phyloP scores from a whole-genome alignment of 1,140 invertebrate species.

The Drosophila baimaii region DNA sequence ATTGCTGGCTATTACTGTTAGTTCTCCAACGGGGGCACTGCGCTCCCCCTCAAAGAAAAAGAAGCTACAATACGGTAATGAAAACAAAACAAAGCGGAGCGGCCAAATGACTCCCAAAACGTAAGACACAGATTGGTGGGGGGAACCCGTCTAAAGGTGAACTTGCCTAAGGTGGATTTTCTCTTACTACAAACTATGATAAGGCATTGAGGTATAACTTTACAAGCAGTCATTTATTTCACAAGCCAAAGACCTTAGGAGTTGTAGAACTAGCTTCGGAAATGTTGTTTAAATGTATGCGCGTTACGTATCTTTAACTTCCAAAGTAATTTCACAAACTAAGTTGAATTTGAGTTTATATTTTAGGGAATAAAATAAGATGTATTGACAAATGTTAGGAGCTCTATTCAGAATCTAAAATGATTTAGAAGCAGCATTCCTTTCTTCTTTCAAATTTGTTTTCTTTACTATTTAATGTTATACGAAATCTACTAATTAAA shows the following conservation, averaged over 20 bases:
- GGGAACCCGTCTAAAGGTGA: slow-evolving; percentile 11
- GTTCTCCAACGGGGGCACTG: slow-evolving; percentile 29
- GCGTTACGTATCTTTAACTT: no score
- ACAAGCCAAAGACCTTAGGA: no score
- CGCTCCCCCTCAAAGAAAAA: slow-evolving; percentile 22
- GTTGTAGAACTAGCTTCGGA: no score
- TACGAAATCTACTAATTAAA: background rate
- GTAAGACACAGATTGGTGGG: slow-evolving; percentile 13
- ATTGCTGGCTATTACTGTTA: slow-evolving; percentile 49
- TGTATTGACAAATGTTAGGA: background rate
- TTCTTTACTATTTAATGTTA: background rate
- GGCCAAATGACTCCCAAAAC: slow-evolving; percentile 40
- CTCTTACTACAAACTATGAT: background rate
- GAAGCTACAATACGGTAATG: slow-evolving; percentile 39
- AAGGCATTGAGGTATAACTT: background rate
- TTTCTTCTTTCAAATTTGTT: background rate
- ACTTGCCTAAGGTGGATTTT: background rate
- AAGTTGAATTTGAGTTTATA: no score
- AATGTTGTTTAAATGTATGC: no score
- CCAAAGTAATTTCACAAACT: no score
- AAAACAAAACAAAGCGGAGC: slow-evolving; percentile 46
- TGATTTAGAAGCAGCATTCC: no score
- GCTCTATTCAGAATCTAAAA: background rate
- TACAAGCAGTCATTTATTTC: no score
- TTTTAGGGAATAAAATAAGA: background rate